phyloP scores from a whole-genome alignment of 2,797 vertebrate species.

The Hemibagrus guttatus region DNA sequence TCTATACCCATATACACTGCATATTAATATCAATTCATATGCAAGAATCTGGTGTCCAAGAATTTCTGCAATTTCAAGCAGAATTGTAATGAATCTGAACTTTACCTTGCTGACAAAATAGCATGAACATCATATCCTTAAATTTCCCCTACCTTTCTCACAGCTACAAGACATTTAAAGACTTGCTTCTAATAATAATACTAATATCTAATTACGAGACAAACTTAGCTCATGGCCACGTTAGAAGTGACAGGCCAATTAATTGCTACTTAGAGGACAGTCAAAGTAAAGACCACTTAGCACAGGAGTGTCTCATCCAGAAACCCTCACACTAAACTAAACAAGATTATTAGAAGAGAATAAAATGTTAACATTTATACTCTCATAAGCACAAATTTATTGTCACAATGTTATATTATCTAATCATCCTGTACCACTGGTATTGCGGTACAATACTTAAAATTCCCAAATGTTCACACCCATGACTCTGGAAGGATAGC shows the following conservation, averaged over 20 bases:
- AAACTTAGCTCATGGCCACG: not conserved
- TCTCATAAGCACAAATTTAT: not conserved
- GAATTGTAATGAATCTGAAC: not conserved
- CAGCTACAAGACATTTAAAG: conserved; percentile 40
- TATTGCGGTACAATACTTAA: not conserved
- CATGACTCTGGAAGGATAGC: not conserved
- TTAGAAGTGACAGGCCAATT: not conserved
- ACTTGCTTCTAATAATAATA: conserved; percentile 38
- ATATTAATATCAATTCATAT: not conserved
- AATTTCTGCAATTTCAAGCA: not conserved
- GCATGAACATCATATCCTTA: not conserved
- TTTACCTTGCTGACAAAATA: not conserved
- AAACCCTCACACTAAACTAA: not conserved
- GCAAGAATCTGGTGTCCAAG: not conserved
- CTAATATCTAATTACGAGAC: not conserved
- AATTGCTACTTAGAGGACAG: conserved; percentile 4
- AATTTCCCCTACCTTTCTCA: not conserved
- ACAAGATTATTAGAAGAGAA: not conserved
- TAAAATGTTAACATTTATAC: not conserved
- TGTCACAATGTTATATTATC: not conserved
- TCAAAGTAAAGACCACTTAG: conserved; percentile 1
- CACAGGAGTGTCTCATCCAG: not conserved
- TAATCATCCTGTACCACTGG: not conserved
- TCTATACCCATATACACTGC: not conserved
- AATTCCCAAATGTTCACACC: not conserved